phyloP scores from a whole-genome alignment of 2,797 vertebrate species.

The Glossophaga mutica region DNA sequence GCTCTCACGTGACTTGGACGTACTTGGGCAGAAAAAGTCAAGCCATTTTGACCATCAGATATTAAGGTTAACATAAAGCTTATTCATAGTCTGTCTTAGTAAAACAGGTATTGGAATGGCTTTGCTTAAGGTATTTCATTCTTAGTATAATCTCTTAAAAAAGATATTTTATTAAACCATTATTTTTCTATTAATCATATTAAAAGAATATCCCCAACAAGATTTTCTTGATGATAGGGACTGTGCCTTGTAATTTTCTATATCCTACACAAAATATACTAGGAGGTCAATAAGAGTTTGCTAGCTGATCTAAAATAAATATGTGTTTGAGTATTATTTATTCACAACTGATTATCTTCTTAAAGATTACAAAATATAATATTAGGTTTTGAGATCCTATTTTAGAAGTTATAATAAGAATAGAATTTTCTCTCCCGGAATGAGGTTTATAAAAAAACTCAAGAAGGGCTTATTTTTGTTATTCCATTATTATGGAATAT shows the following conservation, averaged over 20 bases:
- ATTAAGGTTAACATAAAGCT: neutral
- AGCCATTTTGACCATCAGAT: neutral
- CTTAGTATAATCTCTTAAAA: neutral
- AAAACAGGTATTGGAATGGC: neutral
- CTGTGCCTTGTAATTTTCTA: neutral
- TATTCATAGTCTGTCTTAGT: neutral
- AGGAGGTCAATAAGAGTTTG: conserved; percentile 12
- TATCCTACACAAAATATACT: neutral
- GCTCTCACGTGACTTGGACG: neutral
- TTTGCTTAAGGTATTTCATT: neutral
- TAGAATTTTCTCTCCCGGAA: neutral
- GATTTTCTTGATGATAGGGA: neutral
- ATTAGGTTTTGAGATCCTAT: conserved; percentile 14
- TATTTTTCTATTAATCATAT: neutral
- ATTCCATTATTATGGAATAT: neutral
- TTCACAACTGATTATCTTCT: neutral
- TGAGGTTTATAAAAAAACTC: neutral
- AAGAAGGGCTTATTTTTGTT: neutral
- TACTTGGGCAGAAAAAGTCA: neutral
- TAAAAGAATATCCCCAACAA: neutral
- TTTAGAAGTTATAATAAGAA: neutral
- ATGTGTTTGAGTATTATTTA: neutral
- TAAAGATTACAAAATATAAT: conserved; percentile 27
- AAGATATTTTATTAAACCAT: neutral
- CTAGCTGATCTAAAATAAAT: conserved; percentile 11